Conservation (phyloP, 2,113 vertebrate species). For the Burhinus oedicnemus region DNA sequence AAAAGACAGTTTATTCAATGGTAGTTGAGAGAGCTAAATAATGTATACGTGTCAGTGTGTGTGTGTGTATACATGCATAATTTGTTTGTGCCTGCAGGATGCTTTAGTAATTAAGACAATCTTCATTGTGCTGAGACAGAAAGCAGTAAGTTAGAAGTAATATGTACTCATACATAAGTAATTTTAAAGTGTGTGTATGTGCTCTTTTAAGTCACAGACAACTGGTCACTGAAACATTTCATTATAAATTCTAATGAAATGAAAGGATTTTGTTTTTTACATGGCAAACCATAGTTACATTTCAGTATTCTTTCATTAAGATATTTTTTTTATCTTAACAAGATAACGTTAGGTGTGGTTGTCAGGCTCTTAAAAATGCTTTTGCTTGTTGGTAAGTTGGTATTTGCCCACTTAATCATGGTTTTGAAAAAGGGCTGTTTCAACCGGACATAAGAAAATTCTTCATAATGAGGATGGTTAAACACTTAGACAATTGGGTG, state of each 20-base stretch:
- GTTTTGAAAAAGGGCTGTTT: no score
- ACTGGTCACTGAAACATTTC: background rate
- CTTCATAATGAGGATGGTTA: no score
- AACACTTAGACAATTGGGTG: no score
- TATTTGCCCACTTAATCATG: no score
- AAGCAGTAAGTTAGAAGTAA: background rate
- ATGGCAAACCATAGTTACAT: background rate
- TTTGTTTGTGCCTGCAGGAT: background rate
- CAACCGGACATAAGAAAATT: no score
- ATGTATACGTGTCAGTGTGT: background rate
- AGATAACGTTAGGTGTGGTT: background rate
- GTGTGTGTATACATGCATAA: background rate
- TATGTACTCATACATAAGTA: background rate
- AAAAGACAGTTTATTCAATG: background rate
- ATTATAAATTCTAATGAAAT: background rate
- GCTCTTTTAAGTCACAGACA: background rate
- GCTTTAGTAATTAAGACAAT: background rate
- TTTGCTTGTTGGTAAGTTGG: background rate
- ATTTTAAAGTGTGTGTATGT: background rate
- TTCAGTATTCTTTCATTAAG: background rate
- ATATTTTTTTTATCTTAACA: background rate
- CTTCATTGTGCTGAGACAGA: background rate
- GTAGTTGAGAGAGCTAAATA: background rate
- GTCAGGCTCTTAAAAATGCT: background rate
- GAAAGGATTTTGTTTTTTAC: background rate